A percentile compares a stretch with the other conserved stretches of the same genome.
Evolutionary conservation across 2,888 invertebrate genomes (phyloP).

Genomic region (Archips crataeganus): DNA sequence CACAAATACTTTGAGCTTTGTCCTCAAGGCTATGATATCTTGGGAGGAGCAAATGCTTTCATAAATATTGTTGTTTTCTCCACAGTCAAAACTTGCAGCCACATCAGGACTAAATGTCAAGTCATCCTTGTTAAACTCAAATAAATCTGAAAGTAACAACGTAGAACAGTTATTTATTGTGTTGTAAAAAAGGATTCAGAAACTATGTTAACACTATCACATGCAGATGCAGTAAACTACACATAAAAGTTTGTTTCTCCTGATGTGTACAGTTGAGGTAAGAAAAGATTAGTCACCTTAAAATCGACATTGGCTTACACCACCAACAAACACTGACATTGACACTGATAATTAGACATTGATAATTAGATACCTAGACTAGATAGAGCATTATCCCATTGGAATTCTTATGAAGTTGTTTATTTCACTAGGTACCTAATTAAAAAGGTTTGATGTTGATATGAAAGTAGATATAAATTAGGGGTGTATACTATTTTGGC

Average conservation of each 20-base stretch:
- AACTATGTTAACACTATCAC: neutral
- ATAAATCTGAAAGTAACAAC: slow-evolving; percentile 63
- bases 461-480: no score
- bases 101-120: slow-evolving; percentile 53
- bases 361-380: no score
- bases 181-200: neutral
- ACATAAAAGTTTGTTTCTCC: no score
- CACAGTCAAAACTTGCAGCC: slow-evolving; percentile 62
- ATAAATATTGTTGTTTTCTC: slow-evolving; percentile 61
- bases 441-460: no score
- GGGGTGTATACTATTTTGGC: no score
- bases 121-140: slow-evolving; percentile 60
- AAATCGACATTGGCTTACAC: no score
- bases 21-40: slow-evolving; percentile 70
- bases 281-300: neutral
- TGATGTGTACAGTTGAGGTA: no score
- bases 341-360: no score
- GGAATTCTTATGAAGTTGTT: no score
- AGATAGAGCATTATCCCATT: no score
- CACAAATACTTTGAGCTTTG: slow-evolving; percentile 68
- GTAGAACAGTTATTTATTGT: neutral
- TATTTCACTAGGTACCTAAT: no score
- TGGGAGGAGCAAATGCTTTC: slow-evolving; percentile 70
- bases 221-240: neutral
- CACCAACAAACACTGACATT: no score